These are phyloP conservation scores for Mirza zaza DNA, from an alignment of 2,113 vertebrate genomes.

Conservation along the genomic window DNA sequence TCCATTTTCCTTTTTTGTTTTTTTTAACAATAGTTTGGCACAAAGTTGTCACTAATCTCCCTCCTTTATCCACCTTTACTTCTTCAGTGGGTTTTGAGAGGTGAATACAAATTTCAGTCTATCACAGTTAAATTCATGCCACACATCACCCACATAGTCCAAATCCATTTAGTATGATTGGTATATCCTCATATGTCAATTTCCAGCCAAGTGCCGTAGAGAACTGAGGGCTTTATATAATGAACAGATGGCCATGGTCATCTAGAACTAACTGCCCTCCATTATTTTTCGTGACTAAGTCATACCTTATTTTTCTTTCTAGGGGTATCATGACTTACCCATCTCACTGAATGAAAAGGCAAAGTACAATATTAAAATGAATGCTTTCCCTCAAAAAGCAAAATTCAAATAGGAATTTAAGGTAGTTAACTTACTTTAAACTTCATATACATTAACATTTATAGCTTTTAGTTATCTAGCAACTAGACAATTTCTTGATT, in stretches of 20 bases:
- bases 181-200: not conserved
- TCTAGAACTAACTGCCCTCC: not conserved
- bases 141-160: not conserved
- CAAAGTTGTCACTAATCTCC: not conserved
- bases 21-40: conserved; percentile 23
- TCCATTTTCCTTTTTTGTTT: not conserved
- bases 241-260: too few relatives aligned
- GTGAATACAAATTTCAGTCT: not conserved
- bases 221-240: not conserved
- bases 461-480: not conserved
- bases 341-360: not conserved
- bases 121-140: not conserved
- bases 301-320: not conserved
- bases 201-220: not conserved
- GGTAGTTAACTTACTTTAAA: not conserved
- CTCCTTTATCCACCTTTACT: not conserved
- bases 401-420: conserved; percentile 22
- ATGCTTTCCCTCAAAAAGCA: not conserved
- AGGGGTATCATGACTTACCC: not conserved
- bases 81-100: not conserved
- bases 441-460: not conserved
- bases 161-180: not conserved
- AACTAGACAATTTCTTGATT: not conserved
- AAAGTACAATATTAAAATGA: conserved; percentile 24
- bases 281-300: not conserved